Evolutionary conservation across 2,888 invertebrate species (phyloP), one percentile per base, ranked within the genome.

Genomic region (Rhorus exstirpatorius): DNA sequence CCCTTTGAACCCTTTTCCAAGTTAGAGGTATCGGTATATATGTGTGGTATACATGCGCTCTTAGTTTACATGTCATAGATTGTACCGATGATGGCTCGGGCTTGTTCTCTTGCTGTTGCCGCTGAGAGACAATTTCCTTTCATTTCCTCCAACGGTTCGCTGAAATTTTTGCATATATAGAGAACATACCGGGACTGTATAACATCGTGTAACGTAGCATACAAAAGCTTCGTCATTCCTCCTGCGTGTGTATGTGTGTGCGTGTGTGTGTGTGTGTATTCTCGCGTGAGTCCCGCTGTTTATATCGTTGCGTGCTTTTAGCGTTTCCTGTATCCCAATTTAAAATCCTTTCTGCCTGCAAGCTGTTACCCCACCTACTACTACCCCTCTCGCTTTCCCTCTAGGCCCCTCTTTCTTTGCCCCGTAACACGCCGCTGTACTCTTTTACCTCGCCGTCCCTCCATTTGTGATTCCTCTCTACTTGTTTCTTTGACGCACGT

Each of bases 51-150:
- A n/a, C 7, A 14, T 58, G 17, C 26, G 7, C n/a, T 14, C 41
- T 8, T 7, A 17, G 58, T 21, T 14, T 31, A 21, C 8, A 24
- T 7, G 38, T 41, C 38, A 61, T 35, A 44, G 53, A 63, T 53
- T 61, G 44, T 49, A 53, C 44, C 41, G n/a, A 19, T 51, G 70
- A 53, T n/a, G 44, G n/a, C 12, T 21, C 19, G 10, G 3, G 65
- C 51, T 7, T 21, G 35, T 53, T 51, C 35, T 14, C 44, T 26
- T 26, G 65, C 51, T 65, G 10, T 55, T 58, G n/a, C 24, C 26
- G 49, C 65, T 65, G 72, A 60, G 58, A 79, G 19, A 58, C 65
- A 72, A 79, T 79, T 79, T 79, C 72, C 79, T 67, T 79, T 72
- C 65, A 67, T 79, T 72, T 67, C 79, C 67, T 67, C 41, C 31